Conservation (phyloP, 2,888 invertebrate species). For the Apodemia zela region DNA sequence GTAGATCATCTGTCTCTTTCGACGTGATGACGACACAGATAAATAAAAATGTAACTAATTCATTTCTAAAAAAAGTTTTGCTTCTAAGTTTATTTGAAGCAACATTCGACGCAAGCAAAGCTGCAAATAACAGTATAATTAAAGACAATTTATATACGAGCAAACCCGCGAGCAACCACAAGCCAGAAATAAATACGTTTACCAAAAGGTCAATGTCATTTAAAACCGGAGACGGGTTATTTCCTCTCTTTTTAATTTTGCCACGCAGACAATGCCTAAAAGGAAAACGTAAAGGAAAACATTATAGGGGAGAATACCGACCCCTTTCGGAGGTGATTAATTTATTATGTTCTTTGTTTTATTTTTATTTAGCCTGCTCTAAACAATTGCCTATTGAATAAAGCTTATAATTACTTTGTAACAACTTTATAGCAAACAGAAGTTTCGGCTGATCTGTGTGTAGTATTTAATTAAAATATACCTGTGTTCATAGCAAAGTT, state of each 20-base stretch:
- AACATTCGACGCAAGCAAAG: no score
- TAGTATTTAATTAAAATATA: no score
- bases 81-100: no score
- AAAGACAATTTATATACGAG: neutral
- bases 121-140: neutral
- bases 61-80: no score
- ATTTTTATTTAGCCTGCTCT: constrained; percentile 57
- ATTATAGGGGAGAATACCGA: constrained; percentile 65
- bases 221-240: constrained; percentile 57
- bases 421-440: neutral
- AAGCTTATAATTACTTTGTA: constrained; percentile 22
- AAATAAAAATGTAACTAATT: no score
- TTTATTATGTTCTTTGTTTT: constrained; percentile 77
- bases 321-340: constrained; percentile 74
- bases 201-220: constrained; percentile 58
- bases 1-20: no score
- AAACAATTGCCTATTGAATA: constrained; percentile 26
- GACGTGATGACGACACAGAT: no score
- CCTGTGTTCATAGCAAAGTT: no score
- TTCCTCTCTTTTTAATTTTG: constrained; percentile 75
- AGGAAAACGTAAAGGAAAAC: constrained; percentile 76
- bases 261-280: constrained; percentile 72
- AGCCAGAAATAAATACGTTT: constrained; percentile 28
- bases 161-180: constrained; percentile 8
- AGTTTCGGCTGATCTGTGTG: neutral